Conservation (phyloP, 2,113 vertebrate species). For the Hippocampus abdominalis region DNA sequence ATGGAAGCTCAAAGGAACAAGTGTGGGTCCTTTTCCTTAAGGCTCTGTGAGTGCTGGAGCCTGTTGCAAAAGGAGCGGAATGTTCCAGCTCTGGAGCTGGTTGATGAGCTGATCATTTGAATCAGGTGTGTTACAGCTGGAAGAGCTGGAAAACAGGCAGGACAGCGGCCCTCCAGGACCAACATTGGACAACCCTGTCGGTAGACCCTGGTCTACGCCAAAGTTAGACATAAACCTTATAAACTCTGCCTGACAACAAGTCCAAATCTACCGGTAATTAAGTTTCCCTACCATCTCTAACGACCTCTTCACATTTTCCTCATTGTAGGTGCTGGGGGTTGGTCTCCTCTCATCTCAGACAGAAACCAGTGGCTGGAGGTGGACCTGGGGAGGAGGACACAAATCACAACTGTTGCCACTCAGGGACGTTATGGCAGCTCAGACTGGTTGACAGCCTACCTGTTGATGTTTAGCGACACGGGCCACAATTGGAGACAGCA, state of each 20-base stretch:
- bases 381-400: conserved; percentile 84
- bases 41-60: background rate
- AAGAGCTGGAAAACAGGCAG: too few species aligned
- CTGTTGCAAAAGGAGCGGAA: background rate
- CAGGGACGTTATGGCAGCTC: conserved; percentile 93
- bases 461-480: conserved; percentile 89
- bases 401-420: conserved; percentile 82
- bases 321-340: conserved; percentile 86
- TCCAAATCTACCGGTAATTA: background rate
- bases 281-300: background rate
- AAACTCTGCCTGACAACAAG: background rate
- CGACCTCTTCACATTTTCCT: background rate
- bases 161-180: too few species aligned
- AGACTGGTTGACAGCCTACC: conserved; percentile 86
- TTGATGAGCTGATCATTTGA: too few species aligned
- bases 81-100: too few species aligned
- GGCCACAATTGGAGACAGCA: conserved; percentile 91
- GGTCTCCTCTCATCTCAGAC: conserved; percentile 87
- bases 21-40: background rate
- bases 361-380: conserved; percentile 90
- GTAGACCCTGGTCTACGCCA: background rate
- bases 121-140: too few species aligned
- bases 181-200: too few species aligned
- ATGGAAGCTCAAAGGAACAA: background rate
- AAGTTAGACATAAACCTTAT: background rate